A percentile compares a stretch with the other conserved stretches of the same genome.
These are phyloP conservation scores for Callyntrura sp. DNA, from an alignment of 2,888 invertebrate genomes.

Conservation along the genomic window DNA sequence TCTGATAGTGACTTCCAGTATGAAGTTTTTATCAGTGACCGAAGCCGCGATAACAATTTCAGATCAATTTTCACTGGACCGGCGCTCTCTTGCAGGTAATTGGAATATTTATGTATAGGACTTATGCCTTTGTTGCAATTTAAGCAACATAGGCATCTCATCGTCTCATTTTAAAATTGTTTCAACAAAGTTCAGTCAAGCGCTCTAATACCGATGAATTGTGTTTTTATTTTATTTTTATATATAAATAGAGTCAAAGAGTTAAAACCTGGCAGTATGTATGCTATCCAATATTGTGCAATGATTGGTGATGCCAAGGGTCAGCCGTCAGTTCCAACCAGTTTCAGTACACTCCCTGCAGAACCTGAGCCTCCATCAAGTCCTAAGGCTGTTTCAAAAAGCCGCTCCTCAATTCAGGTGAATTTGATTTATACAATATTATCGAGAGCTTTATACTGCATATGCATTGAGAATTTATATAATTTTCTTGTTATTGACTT, in stretches of 20 bases:
- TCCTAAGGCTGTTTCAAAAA: slow-evolving; percentile 80
- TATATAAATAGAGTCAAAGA: slow-evolving; percentile 91
- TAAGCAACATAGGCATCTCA: no score
- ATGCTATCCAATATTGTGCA: slow-evolving; percentile 93
- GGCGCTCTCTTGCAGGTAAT: slow-evolving; percentile 90
- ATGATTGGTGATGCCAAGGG: slow-evolving; percentile 91
- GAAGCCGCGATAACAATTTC: slow-evolving; percentile 92
- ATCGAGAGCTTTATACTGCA: no score
- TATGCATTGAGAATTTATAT: no score
- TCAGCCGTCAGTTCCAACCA: slow-evolving; percentile 91
- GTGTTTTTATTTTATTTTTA: no score
- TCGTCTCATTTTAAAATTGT: background rate
- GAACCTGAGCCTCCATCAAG: slow-evolving; percentile 90
- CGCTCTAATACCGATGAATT: background rate
- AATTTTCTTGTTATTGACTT: background rate
- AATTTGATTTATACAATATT: background rate
- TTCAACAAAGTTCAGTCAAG: background rate
- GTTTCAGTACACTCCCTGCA: slow-evolving; percentile 93
- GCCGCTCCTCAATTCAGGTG: slow-evolving; percentile 81
- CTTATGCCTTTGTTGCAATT: no score
- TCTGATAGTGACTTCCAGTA: slow-evolving; percentile 90
- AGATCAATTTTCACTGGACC: slow-evolving; percentile 93
- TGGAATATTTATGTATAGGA: no score
- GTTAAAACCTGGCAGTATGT: slow-evolving; percentile 91
- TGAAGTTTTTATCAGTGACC: slow-evolving; percentile 92